Base-by-base conservation (phyloP, 2,797 vertebrate genomes). In the Poliocrania exsul region DNA sequence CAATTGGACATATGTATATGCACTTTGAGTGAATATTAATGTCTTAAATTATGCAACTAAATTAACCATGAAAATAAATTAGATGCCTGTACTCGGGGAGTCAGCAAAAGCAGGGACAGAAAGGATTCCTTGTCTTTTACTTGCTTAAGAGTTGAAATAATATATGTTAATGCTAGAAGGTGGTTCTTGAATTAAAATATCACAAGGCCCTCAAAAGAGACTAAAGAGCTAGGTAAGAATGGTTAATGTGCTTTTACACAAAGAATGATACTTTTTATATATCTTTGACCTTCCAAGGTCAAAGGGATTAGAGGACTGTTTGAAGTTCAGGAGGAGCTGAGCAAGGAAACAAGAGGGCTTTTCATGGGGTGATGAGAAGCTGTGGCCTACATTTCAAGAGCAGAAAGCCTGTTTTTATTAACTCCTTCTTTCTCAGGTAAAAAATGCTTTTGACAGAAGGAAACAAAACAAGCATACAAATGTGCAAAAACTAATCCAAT, bases 201-300 rank as follows among this genome's bases (percentile, higher is more conserved):
- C 79, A 80, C 33, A 75, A 44, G 37, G 69, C 46, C 38, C 84
- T 95, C 84, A 65, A 73, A 91, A 92, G 70, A 86, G 87, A 95
- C 87, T 87, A 82, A 90, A 95, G 81, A 72, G 37, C 57, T 91
- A 92, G 92, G 92, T 95, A 96, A 80, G 64, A 80, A 95, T 97
- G 93, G 96, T 95, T 96, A 96, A 97, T 93, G 91, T 92, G 81
- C 82, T 92, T 94, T 93, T 95, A 94, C 78, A 86, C 90, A 95
- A 91, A 96, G 93, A 97, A 95, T 92, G 96, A 97, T 97, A 97
- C 97, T 96, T 97, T 95, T 95, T 94, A 93, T 96, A 85, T 91
- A 88, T 95, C 88, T 95, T 90, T 97, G 97, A 97, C 97, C 97
- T 96, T 93, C 81, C 65, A 74, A 89, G 96, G 96, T 97, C 96